Evolutionary conservation across 2,888 invertebrate genomes (phyloP), one percentile per base, ranked within the genome.

Genomic region (Vannuccia rotundouncinata): DNA sequence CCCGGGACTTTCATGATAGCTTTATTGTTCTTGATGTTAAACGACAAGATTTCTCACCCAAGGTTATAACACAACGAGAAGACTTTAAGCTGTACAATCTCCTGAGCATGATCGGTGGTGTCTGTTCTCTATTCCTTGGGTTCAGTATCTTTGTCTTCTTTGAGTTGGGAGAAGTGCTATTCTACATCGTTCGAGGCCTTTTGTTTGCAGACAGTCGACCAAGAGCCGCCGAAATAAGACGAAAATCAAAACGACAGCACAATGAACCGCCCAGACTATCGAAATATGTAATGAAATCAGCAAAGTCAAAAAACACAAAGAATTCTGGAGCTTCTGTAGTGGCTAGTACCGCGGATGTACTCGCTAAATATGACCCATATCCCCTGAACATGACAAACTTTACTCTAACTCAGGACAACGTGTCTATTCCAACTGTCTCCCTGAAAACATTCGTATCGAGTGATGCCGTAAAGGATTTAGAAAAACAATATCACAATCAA

Each of bases 71-170:
- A 45, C 10, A 73, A 73, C 10, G 29, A 22, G 73, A 22, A 22
- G 73, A 22, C 29, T 28, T 73, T 73, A 73, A 28, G 5, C 73
- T 73, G 22, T n/a, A 73, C 5, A 22, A 73, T 27, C 22, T 73
- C 5, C 73, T 73, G 2, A 73, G 73, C n/a, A 73, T 73, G 73
- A 22, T 73, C 5, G 73, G 73, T 2, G 73, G 73, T 73, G 29
- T 73, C 5, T 73, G 73, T 73, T 73, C 73, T 5, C 29, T 73
- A 2, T 73, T 73, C 29, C 22, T 73, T 73, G 73, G 73, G 5
- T 73, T 73, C n/a, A 27, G 22, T 73, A 73, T 73, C 5, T 73
- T 73, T 22, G 73, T 28, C 2, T 73, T 73, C 22, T n/a, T 73
- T 5, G 73, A 73, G 29, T 5, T 73, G 2, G 73, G 73, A 13